Evolutionary conservation across 2,888 invertebrate species (phyloP).

Genomic region (Linnaemya vulpina): DNA sequence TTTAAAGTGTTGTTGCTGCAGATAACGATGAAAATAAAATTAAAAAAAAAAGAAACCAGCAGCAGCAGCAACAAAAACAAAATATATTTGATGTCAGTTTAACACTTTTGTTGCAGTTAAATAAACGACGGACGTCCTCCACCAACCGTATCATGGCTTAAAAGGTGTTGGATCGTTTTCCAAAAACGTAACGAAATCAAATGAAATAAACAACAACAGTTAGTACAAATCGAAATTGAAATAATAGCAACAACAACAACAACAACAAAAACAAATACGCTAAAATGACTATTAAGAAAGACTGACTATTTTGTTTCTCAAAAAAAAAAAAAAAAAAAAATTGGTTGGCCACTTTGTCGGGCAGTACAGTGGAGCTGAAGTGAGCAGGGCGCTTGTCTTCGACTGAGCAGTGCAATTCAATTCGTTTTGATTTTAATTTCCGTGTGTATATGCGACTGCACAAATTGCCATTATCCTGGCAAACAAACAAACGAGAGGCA

Average conservation of each 20-base stretch:
- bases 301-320: constrained; percentile 9
- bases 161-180: constrained; percentile 69
- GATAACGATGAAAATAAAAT: constrained; percentile 8
- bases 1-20: constrained; percentile 61
- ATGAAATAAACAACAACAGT: constrained; percentile 36
- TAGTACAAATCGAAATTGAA: constrained; percentile 48
- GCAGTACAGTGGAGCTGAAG: no score
- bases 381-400: constrained; percentile 5
- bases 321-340: background rate
- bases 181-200: constrained; percentile 53
- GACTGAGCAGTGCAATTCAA: constrained; percentile 53
- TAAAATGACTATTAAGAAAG: constrained; percentile 42
- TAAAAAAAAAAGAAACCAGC: constrained; percentile 1
- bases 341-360: background rate
- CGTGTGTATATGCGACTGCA: constrained; percentile 56
- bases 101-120: constrained; percentile 68
- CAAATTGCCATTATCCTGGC: constrained; percentile 66
- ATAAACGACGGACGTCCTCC: constrained; percentile 22
- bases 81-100: constrained; percentile 61
- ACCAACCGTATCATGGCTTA: constrained; percentile 58
- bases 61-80: background rate
- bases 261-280: constrained; percentile 14
- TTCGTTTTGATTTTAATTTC: constrained; percentile 68
- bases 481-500: constrained; percentile 17
- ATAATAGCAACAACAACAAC: constrained; percentile 23